Evolutionary conservation across 2,797 vertebrate genomes (phyloP).

Genomic region (Ispidina picta): DNA sequence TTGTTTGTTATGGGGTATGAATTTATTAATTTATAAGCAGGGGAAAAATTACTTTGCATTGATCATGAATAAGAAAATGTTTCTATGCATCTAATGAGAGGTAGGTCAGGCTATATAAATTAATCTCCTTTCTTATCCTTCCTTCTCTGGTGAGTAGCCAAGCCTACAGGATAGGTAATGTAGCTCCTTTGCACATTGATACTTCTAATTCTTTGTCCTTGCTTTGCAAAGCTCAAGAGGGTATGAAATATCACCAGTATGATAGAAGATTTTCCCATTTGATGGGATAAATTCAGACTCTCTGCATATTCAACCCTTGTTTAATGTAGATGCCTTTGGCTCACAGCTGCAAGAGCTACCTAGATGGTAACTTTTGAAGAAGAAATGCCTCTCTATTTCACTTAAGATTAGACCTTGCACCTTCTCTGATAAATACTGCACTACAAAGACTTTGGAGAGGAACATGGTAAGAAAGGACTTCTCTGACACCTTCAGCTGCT

Average conservation of each 20-base stretch:
- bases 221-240: neutral
- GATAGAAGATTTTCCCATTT: neutral
- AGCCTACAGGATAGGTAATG: neutral
- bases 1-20: neutral
- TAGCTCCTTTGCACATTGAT: neutral
- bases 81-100: neutral
- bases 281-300: neutral
- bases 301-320: neutral
- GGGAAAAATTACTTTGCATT: neutral
- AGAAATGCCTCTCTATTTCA: neutral
- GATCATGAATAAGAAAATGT: neutral
- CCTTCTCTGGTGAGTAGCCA: neutral
- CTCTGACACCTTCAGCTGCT: constrained; percentile 49
- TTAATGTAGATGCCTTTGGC: neutral
- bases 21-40: neutral
- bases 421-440: neutral
- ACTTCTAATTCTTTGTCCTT: neutral
- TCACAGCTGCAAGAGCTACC: neutral
- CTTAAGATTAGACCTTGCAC: neutral
- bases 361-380: neutral
- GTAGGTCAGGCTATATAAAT: neutral
- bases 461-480: constrained; percentile 24
- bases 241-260: neutral
- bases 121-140: neutral
- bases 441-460: constrained; percentile 31